Base-by-base conservation (phyloP, 1,140 invertebrate genomes). In the Nomia melanderi region DNA sequence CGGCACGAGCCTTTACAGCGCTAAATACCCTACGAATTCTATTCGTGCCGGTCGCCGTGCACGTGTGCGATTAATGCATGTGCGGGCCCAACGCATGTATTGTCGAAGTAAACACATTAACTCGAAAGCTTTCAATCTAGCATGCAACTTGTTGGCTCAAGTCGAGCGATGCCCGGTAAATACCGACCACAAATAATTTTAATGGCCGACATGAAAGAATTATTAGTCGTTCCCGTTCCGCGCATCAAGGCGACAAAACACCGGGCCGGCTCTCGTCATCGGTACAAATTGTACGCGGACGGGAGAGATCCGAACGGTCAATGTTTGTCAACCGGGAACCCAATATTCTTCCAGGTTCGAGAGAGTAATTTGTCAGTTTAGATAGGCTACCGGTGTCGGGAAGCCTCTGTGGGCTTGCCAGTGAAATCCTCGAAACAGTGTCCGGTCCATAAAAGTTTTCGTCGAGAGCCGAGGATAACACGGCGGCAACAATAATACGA, bases 281-380 rank as follows among this genome's bases (percentile, higher is more conserved):
- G 64, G 63, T 72, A 75, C 41, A 79, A 83, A 84, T 79, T 83
- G 70, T 79, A 44, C 12, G 36, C 36, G 36, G 41, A 2, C 50
- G 36, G 25, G n/a, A 50, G 31, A 75, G 33, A 79, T 83, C 77
- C 77, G 81, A 73, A 83, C 69, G 82, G 77, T 84, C 76, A 77
- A 78, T 87, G 79, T 88, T 87, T 88, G 83, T 77, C 85, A 76
- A 81, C 44, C 66, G 71, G 81, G 84, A 89, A 87, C 82, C 78
- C 64, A 78, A 89, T 86, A 86, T 79, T 80, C 76, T 81, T 57
- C 41, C 50, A 67, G 78, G 77, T 63, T 79, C 65, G 67, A 76
- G 83, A 87, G 81, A 89, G 78, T 84, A 88, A 88, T 89, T 89
- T 89, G 86, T 88, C 87, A 87, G 84, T 72, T 74, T 71, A 23